Percentiles rank a stretch among this genome's conserved stretches.
Evolutionary conservation across 2,113 vertebrate genomes (phyloP).

Genomic region (Hyperopisus bebe): DNA sequence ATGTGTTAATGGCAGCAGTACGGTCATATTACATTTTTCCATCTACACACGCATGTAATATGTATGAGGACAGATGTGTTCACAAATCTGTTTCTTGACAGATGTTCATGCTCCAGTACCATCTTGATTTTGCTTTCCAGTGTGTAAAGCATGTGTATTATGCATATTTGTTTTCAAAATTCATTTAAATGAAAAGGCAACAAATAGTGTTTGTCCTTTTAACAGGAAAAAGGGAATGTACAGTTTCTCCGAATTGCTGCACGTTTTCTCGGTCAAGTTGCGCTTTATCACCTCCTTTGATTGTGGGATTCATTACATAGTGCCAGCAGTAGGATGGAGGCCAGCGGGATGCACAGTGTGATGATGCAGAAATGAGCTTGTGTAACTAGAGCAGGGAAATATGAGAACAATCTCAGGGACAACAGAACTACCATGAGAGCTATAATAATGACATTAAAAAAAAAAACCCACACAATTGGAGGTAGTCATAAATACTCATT

Average conservation of each 20-base stretch:
- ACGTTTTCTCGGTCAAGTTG: neutral
- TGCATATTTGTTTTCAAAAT: neutral
- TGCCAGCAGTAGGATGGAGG: neutral
- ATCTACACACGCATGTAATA: neutral
- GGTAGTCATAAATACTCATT: neutral
- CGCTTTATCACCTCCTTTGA: neutral
- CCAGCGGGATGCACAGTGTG: neutral
- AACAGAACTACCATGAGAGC: neutral
- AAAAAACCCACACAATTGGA: neutral
- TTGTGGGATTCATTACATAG: neutral
- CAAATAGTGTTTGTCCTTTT: neutral
- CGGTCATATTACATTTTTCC: neutral
- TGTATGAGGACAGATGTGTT: neutral
- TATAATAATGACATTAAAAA: neutral
- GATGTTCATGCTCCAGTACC: neutral
- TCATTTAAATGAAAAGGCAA: neutral
- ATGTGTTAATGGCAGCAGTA: neutral
- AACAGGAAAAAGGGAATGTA: neutral
- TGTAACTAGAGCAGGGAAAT: constrained; percentile 2
- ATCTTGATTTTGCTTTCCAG: neutral
- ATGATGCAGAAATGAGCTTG: neutral
- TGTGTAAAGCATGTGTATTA: neutral
- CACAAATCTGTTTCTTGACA: neutral
- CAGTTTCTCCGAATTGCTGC: neutral
- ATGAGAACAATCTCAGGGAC: neutral